Evolutionary conservation across 1,140 invertebrate genomes (phyloP).

Genomic region (Leptinotarsa defecta): DNA sequence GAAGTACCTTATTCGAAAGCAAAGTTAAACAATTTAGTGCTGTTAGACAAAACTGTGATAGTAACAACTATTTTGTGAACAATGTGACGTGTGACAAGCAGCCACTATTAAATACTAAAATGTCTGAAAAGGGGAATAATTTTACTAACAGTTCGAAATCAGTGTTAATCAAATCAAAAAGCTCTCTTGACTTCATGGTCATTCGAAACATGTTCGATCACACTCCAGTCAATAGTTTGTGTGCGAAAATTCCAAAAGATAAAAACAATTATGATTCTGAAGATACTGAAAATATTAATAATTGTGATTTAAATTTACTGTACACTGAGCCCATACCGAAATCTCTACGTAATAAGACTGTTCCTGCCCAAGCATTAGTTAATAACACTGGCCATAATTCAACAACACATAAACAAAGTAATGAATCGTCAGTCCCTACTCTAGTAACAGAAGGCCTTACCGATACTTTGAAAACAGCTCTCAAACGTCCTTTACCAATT

Average conservation of each 20-base stretch:
- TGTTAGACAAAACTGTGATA: slow-evolving; percentile 39
- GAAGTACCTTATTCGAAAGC: slow-evolving; percentile 44
- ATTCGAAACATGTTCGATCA: slow-evolving; percentile 42
- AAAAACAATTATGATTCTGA: slow-evolving; percentile 17
- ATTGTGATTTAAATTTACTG: slow-evolving; percentile 42
- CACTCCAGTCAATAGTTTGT: background rate
- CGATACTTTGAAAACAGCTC: slow-evolving; percentile 64
- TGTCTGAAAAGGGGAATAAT: slow-evolving; percentile 20
- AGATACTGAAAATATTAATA: slow-evolving; percentile 18
- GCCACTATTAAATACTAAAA: slow-evolving; percentile 49
- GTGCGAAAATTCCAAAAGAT: slow-evolving; percentile 11
- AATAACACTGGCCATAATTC: background rate
- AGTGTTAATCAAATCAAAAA: slow-evolving; percentile 43
- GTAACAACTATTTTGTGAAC: slow-evolving; percentile 27
- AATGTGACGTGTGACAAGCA: slow-evolving; percentile 43
- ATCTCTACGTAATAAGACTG: slow-evolving; percentile 48
- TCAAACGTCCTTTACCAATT: slow-evolving; percentile 65
- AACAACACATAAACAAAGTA: no score
- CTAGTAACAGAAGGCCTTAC: slow-evolving; percentile 47
- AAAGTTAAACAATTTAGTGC: slow-evolving; percentile 46
- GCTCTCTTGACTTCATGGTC: slow-evolving; percentile 44
- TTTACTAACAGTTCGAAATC: slow-evolving; percentile 28
- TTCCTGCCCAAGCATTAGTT: background rate
- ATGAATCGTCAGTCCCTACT: no score
- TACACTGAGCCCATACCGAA: slow-evolving; percentile 56